Evolutionary conservation across 1,140 invertebrate species (phyloP), one percentile per base, ranked within the genome.

Genomic region (Aphidius gifuensis): DNA sequence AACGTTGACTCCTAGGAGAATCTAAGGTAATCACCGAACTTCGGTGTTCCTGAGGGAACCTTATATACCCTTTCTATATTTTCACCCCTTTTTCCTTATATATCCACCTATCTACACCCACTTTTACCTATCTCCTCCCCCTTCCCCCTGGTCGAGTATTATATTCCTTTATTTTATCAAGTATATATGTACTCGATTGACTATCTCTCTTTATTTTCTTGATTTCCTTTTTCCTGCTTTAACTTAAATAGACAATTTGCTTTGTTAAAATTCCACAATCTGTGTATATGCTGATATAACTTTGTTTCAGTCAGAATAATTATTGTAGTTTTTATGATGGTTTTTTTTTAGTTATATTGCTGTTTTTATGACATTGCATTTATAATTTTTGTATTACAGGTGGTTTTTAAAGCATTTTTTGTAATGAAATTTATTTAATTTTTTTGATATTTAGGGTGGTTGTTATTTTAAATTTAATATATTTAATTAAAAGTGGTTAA

Each of bases 1-100:
- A 54, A 53, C 51, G 60, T 65, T 66, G 51, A 40, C 71, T 78
- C 75, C 77, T 79, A 72, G 74, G 79, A 79, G 78, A 80, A 74
- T 73, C 79, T 76, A 76, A 76, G 76, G 79, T 81, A 81, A 81
- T 80, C 79, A 81, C 75, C 77, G 76, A 81, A 81, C 78, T 81
- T 81, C 77, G 74, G 53, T 57, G 69, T 69, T 81, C 77, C 76
- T 78, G 71, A 70, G 71, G 78, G 77, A 78, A 75, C 69, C 64
- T 61, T 62, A 62, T 62, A 62, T 67, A 63, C 57, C 67, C 60
- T 39, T 47, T 50, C 46, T 53, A n/a, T 23, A 43, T 43, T 58
- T 51, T 48, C 63, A 60, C 67, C 67, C 62, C 42, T 64, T 60
- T 58, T 38, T 53, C 49, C 51, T 46, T 38, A 23, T 16, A 16